These are phyloP conservation scores for Melozone crissalis DNA, from an alignment of 2,113 vertebrate genomes.

Conservation along the genomic window DNA sequence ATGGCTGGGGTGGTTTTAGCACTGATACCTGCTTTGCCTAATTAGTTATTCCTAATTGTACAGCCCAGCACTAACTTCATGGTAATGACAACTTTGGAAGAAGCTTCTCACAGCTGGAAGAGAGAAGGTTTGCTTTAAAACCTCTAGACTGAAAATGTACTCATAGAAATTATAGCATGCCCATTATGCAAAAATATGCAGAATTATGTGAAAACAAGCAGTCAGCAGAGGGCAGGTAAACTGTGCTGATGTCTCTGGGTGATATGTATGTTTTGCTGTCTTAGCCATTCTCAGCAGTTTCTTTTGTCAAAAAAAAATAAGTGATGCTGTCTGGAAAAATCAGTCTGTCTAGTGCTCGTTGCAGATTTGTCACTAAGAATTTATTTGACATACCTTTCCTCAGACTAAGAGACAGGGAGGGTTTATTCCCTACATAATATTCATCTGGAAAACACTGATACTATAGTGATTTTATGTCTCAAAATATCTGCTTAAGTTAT, in stretches of 20 bases:
- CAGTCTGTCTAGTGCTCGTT: background rate
- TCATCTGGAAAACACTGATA: background rate
- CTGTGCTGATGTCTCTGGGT: slow-evolving; percentile 1
- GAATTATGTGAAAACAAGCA: slow-evolving; percentile 31
- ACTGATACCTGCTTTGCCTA: background rate
- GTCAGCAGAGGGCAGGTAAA: slow-evolving; percentile 23
- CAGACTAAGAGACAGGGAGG: background rate
- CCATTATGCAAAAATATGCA: slow-evolving; percentile 29
- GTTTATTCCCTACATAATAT: background rate
- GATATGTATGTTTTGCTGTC: background rate
- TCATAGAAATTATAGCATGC: background rate
- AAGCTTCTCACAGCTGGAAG: background rate
- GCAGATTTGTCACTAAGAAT: background rate
- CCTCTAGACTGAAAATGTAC: background rate
- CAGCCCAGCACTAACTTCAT: background rate
- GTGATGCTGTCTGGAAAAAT: background rate
- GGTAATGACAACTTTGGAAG: background rate
- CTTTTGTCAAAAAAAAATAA: slow-evolving; percentile 25
- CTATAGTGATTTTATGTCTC: background rate
- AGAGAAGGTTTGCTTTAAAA: background rate
- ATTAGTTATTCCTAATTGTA: background rate
- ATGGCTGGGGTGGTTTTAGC: background rate
- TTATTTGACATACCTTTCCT: background rate
- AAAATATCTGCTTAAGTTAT: background rate
- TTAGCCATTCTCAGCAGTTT: background rate